phyloP scores from a whole-genome alignment of 64 coral and sea anemone genomes.

The Catalaphyllia jardinei region DNA sequence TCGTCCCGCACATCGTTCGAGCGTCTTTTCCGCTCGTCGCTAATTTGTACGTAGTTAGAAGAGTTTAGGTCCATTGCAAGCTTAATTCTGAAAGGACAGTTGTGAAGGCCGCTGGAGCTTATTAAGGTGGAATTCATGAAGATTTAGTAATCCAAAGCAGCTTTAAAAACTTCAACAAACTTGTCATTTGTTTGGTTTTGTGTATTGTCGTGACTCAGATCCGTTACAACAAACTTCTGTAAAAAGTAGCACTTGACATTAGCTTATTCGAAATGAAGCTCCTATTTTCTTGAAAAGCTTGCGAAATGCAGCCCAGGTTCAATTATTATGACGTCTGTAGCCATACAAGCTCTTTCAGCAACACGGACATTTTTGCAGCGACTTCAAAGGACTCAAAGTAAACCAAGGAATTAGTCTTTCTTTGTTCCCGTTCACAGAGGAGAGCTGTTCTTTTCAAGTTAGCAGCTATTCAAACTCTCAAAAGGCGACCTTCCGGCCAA shows the following conservation, averaged over 20 bases:
- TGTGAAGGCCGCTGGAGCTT: background rate
- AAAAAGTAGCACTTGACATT: background rate
- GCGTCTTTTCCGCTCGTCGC: background rate
- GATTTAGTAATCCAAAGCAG: background rate
- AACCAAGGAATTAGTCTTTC: slow-evolving; percentile 16
- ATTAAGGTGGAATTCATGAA: background rate
- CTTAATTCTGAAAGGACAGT: background rate
- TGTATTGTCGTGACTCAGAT: background rate
- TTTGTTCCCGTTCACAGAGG: slow-evolving; percentile 14
- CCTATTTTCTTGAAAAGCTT: background rate
- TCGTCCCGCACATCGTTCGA: background rate
- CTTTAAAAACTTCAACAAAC: background rate
- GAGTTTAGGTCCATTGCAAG: slow-evolving; percentile 3
- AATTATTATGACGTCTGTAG: background rate
- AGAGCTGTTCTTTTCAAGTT: slow-evolving; percentile 24
- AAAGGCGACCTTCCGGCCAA: slow-evolving; percentile 13
- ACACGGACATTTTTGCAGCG: slow-evolving; percentile 1
- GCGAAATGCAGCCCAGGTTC: background rate
- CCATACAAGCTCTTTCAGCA: background rate
- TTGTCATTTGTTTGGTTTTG: background rate
- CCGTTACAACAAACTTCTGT: background rate
- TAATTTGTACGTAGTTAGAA: background rate
- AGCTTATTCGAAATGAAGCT: background rate
- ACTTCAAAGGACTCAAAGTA: background rate
- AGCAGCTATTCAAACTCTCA: slow-evolving; percentile 39